Evolutionary conservation across 2,888 invertebrate genomes (phyloP), one percentile per base, ranked within the genome.

Genomic region (Copidosoma aretas): DNA sequence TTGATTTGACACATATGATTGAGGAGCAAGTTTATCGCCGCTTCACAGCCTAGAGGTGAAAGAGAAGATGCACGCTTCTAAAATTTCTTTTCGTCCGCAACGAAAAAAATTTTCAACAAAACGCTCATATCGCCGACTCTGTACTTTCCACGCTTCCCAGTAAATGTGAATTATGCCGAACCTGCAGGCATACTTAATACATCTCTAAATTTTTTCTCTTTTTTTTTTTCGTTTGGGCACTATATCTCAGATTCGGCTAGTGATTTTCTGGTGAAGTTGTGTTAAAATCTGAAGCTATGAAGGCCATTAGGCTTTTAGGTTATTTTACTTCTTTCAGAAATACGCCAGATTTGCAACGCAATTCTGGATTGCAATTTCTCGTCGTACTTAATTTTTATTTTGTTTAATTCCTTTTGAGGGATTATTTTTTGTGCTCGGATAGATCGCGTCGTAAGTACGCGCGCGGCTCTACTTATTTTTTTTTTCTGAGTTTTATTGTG

Each of bases 1-100:
- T 80, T 81, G 79, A 81, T 82, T 82, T 82, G 82, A 82, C 82
- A 82, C 82, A 82, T 80, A 79, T 80, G 80, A 81, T 82, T 82
- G 81, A 81, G 82, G 82, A 82, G 82, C 80, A 80, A 81, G 76
- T 79, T 76, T 75, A 75, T 77, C 77, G 79, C 78, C 79, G 80
- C 79, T 32, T 82, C 82, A 82, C 82, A 82, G 82, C 82, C 82
- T 81, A 82, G 77, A 79, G 77, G 80, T 82, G 78, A 81, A 81
- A 80, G 73, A 61, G 73, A 77, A 73, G 75, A 76, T 74, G 52
- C 65, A 61, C 61, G 52, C 52, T 5, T 10, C 2, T 19, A 5
- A n/a, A 49, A n/a, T 49, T 52, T 66, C 57, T 73, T 72, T 68
- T 75, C 74, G 75, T 78, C 75, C 64, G 73, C n/a, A 76, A 78